Conservation (phyloP, 2,888 invertebrate genomes). For the Orthonychiurus folsomi region DNA sequence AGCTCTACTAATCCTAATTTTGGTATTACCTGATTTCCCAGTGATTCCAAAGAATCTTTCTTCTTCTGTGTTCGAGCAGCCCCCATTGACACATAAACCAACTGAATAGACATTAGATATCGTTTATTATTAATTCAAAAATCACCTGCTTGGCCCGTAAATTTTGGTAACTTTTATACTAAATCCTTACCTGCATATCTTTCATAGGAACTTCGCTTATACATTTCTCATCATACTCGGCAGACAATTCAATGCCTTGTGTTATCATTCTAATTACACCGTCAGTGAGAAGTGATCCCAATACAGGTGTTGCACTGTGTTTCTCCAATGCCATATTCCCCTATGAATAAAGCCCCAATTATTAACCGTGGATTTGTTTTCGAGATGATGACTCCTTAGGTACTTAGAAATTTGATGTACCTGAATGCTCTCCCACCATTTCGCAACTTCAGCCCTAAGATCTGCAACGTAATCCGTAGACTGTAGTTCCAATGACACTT, state of each 20-base stretch:
- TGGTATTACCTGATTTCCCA: too few species aligned
- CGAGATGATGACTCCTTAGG: too few species aligned
- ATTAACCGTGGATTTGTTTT: neutral
- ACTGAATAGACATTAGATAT: conserved; percentile 46
- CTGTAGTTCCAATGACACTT: conserved; percentile 69
- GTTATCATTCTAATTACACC: conserved; percentile 86
- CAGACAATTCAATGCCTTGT: conserved; percentile 76
- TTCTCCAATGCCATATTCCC: conserved; percentile 16
- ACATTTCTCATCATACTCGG: conserved; percentile 85
- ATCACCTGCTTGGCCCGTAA: neutral
- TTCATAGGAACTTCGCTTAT: conserved; percentile 87
- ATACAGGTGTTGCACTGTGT: conserved; percentile 48
- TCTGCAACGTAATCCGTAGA: conserved; percentile 85
- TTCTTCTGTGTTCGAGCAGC: conserved; percentile 56
- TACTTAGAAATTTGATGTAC: conserved; percentile 41
- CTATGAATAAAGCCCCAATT: conserved; percentile 9
- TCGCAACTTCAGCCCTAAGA: conserved; percentile 84
- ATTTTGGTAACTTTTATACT: neutral
- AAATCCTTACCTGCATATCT: conserved; percentile 60
- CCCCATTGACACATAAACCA: conserved; percentile 85
- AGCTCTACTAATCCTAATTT: too few species aligned
- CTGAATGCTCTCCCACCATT: conserved; percentile 72
- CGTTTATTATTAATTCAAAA: neutral
- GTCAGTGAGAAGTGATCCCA: conserved; percentile 60
- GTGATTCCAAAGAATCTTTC: conserved; percentile 64